phyloP scores from a whole-genome alignment of 2,113 vertebrate genomes.

The Aptenodytes forsteri region DNA sequence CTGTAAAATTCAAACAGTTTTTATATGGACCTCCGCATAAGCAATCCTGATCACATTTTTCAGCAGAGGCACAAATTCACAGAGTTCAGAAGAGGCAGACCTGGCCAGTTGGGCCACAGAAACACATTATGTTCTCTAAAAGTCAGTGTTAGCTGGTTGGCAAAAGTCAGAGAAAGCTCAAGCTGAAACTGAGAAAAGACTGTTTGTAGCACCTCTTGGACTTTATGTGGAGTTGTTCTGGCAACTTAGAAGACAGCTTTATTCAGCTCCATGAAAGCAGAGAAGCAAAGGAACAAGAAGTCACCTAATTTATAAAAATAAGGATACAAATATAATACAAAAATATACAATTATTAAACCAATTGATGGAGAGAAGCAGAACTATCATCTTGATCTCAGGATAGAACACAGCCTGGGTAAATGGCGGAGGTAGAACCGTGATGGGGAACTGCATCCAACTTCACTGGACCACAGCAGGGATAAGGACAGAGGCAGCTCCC shows the following conservation, averaged over 20 bases:
- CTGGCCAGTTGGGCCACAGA: neutral
- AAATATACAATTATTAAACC: neutral
- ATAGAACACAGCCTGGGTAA: neutral
- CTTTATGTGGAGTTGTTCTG: neutral
- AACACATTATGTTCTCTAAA: neutral
- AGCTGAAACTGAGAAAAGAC: neutral
- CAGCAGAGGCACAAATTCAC: neutral
- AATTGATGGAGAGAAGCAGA: neutral
- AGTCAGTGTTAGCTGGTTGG: neutral
- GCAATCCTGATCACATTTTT: neutral
- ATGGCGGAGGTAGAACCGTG: neutral
- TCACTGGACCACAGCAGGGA: neutral
- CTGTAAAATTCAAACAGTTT: neutral
- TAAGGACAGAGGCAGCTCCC: neutral
- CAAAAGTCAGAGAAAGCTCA: neutral
- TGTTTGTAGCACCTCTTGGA: neutral
- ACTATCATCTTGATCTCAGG: neutral
- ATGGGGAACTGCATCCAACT: neutral
- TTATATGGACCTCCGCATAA: neutral
- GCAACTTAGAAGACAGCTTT: neutral
- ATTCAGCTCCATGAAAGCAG: neutral
- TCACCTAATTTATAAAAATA: neutral
- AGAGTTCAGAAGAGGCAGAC: neutral
- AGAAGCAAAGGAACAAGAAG: neutral
- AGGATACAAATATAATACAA: neutral